Percentiles rank a stretch among this genome's conserved stretches.
Conservation (phyloP, 2,113 vertebrate species). For the Scomber japonicus region DNA sequence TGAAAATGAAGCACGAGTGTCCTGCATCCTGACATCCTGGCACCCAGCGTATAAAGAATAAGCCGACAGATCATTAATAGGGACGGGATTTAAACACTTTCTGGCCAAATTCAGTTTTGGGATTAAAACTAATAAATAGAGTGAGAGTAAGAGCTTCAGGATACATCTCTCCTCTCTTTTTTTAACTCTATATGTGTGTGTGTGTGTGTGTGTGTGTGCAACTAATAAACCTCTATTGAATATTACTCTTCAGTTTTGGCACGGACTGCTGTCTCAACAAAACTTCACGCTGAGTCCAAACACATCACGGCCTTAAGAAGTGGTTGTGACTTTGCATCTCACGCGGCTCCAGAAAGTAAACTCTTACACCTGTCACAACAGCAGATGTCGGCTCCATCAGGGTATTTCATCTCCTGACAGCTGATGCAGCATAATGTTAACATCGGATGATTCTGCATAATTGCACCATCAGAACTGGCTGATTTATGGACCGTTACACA, state of each 20-base stretch:
- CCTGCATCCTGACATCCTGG: conserved; percentile 33
- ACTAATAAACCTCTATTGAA: conserved; percentile 60
- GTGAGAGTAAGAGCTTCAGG: conserved; percentile 13
- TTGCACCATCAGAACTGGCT: background rate
- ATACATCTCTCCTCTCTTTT: background rate
- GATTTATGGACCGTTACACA: background rate
- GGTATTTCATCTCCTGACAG: background rate
- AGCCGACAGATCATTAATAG: conserved; percentile 75
- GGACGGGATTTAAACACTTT: conserved; percentile 66
- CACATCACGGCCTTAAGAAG: conserved; percentile 35
- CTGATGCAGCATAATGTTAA: background rate
- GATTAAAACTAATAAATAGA: conserved; percentile 68
- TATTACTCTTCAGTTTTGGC: conserved; percentile 44
- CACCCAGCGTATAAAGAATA: conserved; percentile 57
- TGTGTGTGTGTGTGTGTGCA: conserved; percentile 16
- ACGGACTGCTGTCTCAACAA: conserved; percentile 62
- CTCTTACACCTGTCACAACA: conserved; percentile 63
- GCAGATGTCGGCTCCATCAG: conserved; percentile 47
- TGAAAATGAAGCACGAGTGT: conserved; percentile 28
- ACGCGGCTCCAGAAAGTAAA: conserved; percentile 55
- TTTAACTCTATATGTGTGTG: background rate
- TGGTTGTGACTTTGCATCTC: conserved; percentile 21
- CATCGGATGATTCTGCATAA: conserved; percentile 17
- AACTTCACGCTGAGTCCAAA: conserved; percentile 63
- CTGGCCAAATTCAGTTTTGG: conserved; percentile 51